A percentile compares a stretch with the other conserved stretches of the same genome.
phyloP scores from a whole-genome alignment of 2,888 invertebrate genomes.

The Dynastes tityus region DNA sequence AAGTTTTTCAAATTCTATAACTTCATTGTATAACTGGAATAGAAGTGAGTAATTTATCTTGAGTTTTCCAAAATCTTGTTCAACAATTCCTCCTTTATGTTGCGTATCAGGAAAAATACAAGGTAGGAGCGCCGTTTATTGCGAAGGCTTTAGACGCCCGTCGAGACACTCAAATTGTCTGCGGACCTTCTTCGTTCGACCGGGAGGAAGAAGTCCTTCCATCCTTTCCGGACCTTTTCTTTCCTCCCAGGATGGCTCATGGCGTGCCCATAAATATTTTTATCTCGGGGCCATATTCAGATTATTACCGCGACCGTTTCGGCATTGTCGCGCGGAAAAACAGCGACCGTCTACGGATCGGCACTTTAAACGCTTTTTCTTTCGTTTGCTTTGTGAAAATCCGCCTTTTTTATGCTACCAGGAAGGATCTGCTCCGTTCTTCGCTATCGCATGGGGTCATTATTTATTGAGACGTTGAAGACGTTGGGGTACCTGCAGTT shows the following conservation, averaged over 20 bases:
- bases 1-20: no score
- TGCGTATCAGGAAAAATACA: neutral
- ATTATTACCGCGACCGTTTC: slow-evolving; percentile 12
- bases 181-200: neutral
- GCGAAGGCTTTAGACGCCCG: slow-evolving; percentile 15
- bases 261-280: slow-evolving; percentile 22
- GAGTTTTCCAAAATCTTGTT: no score
- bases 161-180: slow-evolving; percentile 21
- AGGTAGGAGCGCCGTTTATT: neutral
- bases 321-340: neutral
- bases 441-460: neutral
- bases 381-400: neutral
- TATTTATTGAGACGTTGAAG: slow-evolving; percentile 9
- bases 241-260: neutral
- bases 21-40: no score
- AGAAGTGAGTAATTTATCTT: no score
- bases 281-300: slow-evolving; percentile 28
- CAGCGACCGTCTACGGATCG: neutral
- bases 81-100: no score
- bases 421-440: neutral
- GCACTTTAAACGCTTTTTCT: neutral
- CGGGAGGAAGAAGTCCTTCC: neutral
- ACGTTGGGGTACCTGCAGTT: no score
- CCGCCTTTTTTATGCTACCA: neutral
- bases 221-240: neutral